These are phyloP conservation scores for Kryptopterus vitreolus DNA, from an alignment of 2,797 vertebrate species.

Conservation along the genomic window DNA sequence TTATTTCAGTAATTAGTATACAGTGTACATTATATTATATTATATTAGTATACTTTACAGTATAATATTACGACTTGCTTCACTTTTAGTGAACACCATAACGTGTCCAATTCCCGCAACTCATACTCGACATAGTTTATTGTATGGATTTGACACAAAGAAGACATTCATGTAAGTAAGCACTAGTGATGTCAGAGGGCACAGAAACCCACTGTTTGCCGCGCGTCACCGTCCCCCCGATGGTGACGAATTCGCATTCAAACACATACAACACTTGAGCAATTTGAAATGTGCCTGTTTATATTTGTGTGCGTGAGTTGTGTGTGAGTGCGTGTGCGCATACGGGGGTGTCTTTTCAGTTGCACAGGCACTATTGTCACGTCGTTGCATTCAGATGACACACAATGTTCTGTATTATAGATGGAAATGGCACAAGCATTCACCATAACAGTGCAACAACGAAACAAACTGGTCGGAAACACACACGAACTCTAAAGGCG, in stretches of 20 bases:
- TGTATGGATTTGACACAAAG: slow-evolving; percentile 38
- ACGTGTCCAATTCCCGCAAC: not conserved
- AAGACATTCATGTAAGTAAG: slow-evolving; percentile 43
- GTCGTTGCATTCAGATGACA: slow-evolving; percentile 40
- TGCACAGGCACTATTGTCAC: slow-evolving; percentile 61
- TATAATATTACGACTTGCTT: not conserved
- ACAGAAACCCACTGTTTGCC: slow-evolving; percentile 58
- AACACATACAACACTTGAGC: slow-evolving; percentile 17
- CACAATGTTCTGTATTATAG: slow-evolving; percentile 45
- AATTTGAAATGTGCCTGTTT: slow-evolving; percentile 16
- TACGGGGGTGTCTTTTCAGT: slow-evolving; percentile 3
- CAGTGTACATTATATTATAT: too few species aligned
- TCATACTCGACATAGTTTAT: not conserved
- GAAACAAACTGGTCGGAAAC: slow-evolving; percentile 8
- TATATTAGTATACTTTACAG: not conserved
- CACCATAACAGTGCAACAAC: slow-evolving; percentile 4
- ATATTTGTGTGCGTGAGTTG: too few species aligned
- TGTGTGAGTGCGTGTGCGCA: slow-evolving; percentile 23
- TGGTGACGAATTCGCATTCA: slow-evolving; percentile 12
- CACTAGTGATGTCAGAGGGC: slow-evolving; percentile 62
- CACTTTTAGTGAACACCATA: not conserved
- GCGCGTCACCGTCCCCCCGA: slow-evolving; percentile 58
- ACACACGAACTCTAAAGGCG: not conserved
- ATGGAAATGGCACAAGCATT: slow-evolving; percentile 11
- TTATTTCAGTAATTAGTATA: too few species aligned